Conservation (phyloP, 1,140 invertebrate genomes). For the Drosophila ogumai region DNA sequence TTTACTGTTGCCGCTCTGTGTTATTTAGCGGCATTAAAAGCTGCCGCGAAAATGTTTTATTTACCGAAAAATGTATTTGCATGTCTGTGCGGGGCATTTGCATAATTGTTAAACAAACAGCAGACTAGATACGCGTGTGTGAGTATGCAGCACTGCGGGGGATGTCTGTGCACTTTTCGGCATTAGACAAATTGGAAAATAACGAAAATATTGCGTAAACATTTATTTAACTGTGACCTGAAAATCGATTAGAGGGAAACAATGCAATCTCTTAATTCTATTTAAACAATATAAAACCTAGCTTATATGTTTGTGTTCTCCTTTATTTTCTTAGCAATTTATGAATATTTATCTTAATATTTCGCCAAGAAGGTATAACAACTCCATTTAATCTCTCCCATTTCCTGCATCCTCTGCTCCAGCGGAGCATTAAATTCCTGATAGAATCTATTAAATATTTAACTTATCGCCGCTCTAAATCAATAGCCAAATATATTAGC, state of each 20-base stretch:
- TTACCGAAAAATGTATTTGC: conserved; percentile 59
- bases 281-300: too few species aligned
- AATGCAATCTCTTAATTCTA: background rate
- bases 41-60: conserved; percentile 52
- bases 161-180: conserved; percentile 16
- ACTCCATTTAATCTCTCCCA: background rate
- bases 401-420: conserved; percentile 7
- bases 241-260: background rate
- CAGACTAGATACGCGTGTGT: conserved; percentile 8
- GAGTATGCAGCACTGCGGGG: conserved; percentile 30
- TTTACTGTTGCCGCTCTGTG: conserved; percentile 42
- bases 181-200: conserved; percentile 37
- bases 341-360: background rate
- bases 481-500: conserved; percentile 57
- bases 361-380: background rate
- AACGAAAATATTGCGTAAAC: background rate
- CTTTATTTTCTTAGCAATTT: background rate
- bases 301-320: background rate
- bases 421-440: conserved; percentile 41
- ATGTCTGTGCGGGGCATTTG: conserved; percentile 63
- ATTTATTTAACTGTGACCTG: background rate
- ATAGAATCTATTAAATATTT: conserved; percentile 58
- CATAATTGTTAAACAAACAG: conserved; percentile 62
- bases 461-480: conserved; percentile 61
- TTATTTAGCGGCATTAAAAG: conserved; percentile 48